Conservation (phyloP, 2,888 invertebrate species). For the Aelia acuminata region DNA sequence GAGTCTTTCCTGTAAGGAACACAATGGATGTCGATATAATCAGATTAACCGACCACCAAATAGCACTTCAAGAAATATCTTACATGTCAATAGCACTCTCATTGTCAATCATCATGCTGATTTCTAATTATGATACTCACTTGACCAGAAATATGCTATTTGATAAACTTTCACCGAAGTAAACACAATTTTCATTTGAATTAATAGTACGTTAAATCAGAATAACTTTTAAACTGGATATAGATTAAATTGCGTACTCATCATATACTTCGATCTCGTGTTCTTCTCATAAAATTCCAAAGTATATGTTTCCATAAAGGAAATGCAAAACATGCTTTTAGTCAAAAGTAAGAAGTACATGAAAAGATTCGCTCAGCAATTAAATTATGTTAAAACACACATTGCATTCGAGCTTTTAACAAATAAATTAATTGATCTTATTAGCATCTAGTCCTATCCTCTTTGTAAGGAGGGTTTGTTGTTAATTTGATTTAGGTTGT, state of each 20-base stretch:
- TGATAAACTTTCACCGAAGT: not conserved
- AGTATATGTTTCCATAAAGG: not conserved
- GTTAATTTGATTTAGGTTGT: constrained; percentile 21
- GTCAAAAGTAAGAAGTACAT: not conserved
- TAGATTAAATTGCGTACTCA: not conserved
- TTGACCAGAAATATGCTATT: not conserved
- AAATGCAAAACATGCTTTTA: not conserved
- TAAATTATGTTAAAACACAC: not conserved
- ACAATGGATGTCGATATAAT: not conserved
- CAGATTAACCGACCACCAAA: not conserved
- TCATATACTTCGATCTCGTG: not conserved
- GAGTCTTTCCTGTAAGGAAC: not conserved
- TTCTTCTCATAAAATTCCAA: not conserved
- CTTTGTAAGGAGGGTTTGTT: not conserved
- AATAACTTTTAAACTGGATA: not conserved
- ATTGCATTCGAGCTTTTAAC: not conserved
- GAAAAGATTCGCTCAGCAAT: not conserved
- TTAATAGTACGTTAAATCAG: constrained; percentile 1
- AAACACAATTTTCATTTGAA: not conserved
- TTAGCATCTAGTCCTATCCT: not conserved
- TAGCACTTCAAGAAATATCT: not conserved
- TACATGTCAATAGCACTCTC: not conserved
- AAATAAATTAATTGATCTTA: not conserved
- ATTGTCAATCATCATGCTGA: not conserved
- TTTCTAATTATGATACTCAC: not conserved